Conservation (phyloP, 1,140 invertebrate genomes). For the Chelonus insularis region DNA sequence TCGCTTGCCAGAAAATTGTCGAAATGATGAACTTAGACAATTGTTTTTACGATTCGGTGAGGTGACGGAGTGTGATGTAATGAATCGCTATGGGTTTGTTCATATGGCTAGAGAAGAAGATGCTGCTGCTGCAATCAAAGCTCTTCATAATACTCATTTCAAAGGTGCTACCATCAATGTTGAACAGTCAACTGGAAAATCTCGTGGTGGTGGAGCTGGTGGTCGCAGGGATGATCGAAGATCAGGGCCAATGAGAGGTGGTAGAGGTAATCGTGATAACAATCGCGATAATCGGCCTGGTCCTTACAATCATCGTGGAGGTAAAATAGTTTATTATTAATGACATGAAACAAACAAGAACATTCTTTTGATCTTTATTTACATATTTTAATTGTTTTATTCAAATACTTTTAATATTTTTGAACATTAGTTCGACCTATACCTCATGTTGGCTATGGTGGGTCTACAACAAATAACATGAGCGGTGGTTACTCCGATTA, state of each 20-base stretch:
- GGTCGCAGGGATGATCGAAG: slow-evolving; percentile 48
- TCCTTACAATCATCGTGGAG: slow-evolving; percentile 60
- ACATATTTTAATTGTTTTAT: too few relatives aligned
- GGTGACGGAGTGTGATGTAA: slow-evolving; percentile 58
- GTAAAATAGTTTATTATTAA: too few relatives aligned
- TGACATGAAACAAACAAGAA: too few relatives aligned
- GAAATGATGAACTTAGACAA: slow-evolving; percentile 54
- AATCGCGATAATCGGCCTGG: slow-evolving; percentile 53
- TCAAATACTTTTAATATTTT: slow-evolving; percentile 33
- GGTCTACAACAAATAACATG: slow-evolving; percentile 50
- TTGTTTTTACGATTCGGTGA: slow-evolving; percentile 56
- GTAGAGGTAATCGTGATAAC: slow-evolving; percentile 26
- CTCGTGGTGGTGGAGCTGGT: slow-evolving; percentile 46
- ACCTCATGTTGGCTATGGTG: slow-evolving; percentile 52
- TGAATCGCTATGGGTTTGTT: slow-evolving; percentile 58
- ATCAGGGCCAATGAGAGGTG: slow-evolving; percentile 37
- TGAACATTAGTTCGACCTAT: slow-evolving; percentile 52
- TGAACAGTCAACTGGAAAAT: slow-evolving; percentile 57
- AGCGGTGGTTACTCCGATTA: slow-evolving; percentile 55
- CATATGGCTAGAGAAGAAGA: slow-evolving; percentile 58
- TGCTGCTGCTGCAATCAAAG: slow-evolving; percentile 54
- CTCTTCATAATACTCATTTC: slow-evolving; percentile 56
- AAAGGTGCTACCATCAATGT: slow-evolving; percentile 59
- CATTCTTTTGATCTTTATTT: too few relatives aligned
- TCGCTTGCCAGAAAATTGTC: slow-evolving; percentile 57